Conservation (phyloP, 2,797 vertebrate genomes). For the Lagodon rhomboides region DNA sequence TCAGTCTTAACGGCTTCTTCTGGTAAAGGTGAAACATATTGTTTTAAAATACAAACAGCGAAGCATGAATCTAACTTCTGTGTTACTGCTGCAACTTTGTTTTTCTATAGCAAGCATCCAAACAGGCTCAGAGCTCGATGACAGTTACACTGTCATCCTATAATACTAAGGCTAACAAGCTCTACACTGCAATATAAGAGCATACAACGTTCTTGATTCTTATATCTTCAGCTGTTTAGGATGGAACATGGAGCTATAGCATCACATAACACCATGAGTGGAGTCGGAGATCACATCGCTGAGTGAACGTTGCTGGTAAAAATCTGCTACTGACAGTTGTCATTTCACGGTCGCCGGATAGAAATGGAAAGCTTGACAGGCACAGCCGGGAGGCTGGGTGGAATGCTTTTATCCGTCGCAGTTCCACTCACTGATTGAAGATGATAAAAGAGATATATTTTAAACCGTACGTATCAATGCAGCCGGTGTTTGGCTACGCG, state of each 20-base stretch:
- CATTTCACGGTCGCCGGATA: neutral
- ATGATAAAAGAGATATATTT: neutral
- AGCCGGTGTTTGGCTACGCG: conserved; percentile 4
- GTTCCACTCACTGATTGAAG: neutral
- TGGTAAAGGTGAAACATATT: too few species aligned
- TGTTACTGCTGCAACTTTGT: neutral
- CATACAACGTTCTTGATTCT: neutral
- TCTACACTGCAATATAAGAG: neutral
- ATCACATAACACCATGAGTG: neutral
- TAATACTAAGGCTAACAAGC: neutral
- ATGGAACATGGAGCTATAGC: neutral
- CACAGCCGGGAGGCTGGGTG: neutral
- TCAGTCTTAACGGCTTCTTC: too few species aligned
- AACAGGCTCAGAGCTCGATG: too few species aligned
- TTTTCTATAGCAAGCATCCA: neutral
- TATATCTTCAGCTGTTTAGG: neutral
- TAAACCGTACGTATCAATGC: neutral
- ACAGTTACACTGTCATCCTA: too few species aligned
- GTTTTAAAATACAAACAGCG: too few species aligned
- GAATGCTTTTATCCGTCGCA: conserved; percentile 4
- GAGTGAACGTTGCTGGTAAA: neutral
- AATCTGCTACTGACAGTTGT: neutral
- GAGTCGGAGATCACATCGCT: neutral
- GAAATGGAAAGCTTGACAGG: neutral
- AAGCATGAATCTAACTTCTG: neutral